Conservation (phyloP, 2,797 vertebrate species). For the Gorsachius magnificus region DNA sequence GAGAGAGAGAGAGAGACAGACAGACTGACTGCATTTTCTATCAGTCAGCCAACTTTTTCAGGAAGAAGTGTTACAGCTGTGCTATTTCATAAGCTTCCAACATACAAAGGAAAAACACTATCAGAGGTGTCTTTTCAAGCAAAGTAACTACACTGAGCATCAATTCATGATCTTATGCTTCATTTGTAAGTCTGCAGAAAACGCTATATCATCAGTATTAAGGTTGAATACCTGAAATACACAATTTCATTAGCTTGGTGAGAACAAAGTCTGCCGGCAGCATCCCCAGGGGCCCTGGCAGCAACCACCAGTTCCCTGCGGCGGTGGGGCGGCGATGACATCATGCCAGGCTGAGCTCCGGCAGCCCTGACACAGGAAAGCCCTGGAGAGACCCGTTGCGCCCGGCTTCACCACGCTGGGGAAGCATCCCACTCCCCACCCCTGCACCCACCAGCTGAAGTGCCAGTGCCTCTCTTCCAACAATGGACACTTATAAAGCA, state of each 20-base stretch:
- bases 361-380: not conserved
- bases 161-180: not conserved
- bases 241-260: not conserved
- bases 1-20: not conserved
- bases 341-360: conserved; percentile 57
- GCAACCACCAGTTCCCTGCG: conserved; percentile 44
- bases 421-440: not conserved
- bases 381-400: not conserved
- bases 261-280: conserved; percentile 22
- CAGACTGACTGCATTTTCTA: not conserved
- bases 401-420: not conserved
- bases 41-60: not conserved
- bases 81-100: not conserved
- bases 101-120: not conserved
- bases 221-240: not conserved
- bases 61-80: not conserved
- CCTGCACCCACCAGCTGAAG: not conserved
- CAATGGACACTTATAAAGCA: conserved; percentile 25
- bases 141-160: not conserved
- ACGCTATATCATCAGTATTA: rapidly evolving
- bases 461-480: conserved; percentile 9
- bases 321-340: conserved; percentile 67
- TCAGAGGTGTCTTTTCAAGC: not conserved
- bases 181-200: not conserved
- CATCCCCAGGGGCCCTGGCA: conserved; percentile 22